Conservation (phyloP, 2,888 invertebrate genomes). For the Aradus depressus region DNA sequence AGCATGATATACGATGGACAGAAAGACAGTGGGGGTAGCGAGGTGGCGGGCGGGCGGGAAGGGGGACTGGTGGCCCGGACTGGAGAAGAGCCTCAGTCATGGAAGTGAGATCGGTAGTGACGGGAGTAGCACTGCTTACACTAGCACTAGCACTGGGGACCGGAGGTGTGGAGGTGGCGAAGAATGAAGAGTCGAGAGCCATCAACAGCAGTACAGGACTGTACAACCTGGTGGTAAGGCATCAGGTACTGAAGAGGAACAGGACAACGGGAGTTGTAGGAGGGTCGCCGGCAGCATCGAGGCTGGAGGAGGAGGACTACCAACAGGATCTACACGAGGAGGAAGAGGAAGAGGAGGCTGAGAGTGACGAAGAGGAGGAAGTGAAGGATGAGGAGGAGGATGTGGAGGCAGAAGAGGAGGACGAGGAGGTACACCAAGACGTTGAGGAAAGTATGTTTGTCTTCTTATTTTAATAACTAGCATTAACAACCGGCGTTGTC, state of each 20-base stretch:
- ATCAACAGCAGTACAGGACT: conserved; percentile 30
- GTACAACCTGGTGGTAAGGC: neutral
- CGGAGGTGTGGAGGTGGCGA: conserved; percentile 3
- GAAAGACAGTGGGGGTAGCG: neutral
- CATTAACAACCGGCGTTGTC: no score
- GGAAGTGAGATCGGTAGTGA: no score
- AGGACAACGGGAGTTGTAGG: neutral
- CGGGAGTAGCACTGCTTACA: no score
- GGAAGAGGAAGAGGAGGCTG: conserved; percentile 31
- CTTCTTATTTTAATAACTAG: no score
- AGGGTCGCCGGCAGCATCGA: neutral
- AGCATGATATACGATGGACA: no score
- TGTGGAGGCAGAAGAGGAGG: conserved; percentile 5
- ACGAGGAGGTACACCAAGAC: neutral
- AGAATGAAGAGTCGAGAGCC: neutral
- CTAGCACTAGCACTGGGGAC: neutral
- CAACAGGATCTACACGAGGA: neutral
- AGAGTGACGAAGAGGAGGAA: conserved; percentile 28
- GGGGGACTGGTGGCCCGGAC: neutral
- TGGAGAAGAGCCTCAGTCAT: neutral
- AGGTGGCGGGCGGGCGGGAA: neutral
- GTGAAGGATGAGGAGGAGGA: conserved; percentile 22
- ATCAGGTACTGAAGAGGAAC: neutral
- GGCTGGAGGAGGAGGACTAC: neutral
- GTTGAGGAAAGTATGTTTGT: no score